Base-by-base conservation (phyloP, 1,140 invertebrate genomes). In the Drosophila littoralis region DNA sequence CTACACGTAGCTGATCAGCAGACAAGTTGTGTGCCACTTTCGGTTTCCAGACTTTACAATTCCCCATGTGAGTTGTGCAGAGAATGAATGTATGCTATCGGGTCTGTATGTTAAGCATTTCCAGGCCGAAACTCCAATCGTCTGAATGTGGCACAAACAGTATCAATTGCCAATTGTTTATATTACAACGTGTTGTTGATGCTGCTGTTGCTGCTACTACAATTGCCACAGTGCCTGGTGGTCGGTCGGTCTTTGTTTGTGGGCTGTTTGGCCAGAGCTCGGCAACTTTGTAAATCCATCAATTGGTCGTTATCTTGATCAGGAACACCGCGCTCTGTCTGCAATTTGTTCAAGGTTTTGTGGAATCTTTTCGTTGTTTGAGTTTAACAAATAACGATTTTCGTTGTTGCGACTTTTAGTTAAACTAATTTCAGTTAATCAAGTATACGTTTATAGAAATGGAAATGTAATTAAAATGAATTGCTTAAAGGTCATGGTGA, bases 81-180 rank as follows among this genome's bases (percentile, higher is more conserved):
- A 15, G 67, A 77, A 84, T 84, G 67, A 77, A 84, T 84, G 77
- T 84, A 54, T 84, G 81, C 85, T 78, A 84, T 60, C 67, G 58
- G 77, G 81, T 80, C 73, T 84, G 43, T 69, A 66, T 73, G 81
- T 38, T 58, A 43, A 32, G 36, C 35, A 73, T 43, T 55, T 15
- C 45, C 22, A 35, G 33, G 7, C 35, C 13, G 33, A 38, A 36
- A 70, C 32, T 35, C 75, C 52, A 68, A 64, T 63, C 45, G 57
- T 33, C 32, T 75, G 63, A 67, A 73, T 74, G 65, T 74, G 65
- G 74, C 74, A 79, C 79, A 85, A 81, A 75, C 77, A 77, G 64
- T 77, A 82, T 79, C 82, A 85, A 85, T 85, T 85, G 79, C 82
- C 82, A 85, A 88, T 85, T 88, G 71, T 85, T 85, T 88, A 85